Evolutionary conservation across 2,888 invertebrate species (phyloP).

Genomic region (Phortica magna): DNA sequence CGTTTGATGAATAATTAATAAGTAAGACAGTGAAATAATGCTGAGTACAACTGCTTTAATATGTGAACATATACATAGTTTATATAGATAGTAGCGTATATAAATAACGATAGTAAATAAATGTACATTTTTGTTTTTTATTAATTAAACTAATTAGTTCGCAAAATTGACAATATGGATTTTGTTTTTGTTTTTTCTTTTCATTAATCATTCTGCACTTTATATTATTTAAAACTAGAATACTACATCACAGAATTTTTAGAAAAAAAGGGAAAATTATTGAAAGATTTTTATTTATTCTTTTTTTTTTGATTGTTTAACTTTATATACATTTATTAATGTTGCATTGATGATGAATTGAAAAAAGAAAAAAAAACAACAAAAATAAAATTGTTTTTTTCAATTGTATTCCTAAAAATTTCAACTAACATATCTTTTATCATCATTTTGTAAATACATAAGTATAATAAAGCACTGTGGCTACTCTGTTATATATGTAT

Average conservation of each 20-base stretch:
- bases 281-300: slow-evolving; percentile 49
- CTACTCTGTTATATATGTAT: slow-evolving; percentile 40
- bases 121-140: background rate
- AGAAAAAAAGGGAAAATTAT: slow-evolving; percentile 62
- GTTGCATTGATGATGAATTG: background rate
- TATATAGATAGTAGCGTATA: background rate
- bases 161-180: background rate
- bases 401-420: no score
- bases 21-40: background rate
- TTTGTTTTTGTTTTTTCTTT: background rate
- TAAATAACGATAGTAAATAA: background rate
- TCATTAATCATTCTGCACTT: slow-evolving; percentile 9
- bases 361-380: no score
- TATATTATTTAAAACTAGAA: slow-evolving; percentile 70
- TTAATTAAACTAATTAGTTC: slow-evolving; percentile 12
- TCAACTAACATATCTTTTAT: no score
- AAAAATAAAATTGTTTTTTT: no score
- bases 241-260: slow-evolving; percentile 74
- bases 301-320: slow-evolving; percentile 20
- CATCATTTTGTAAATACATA: no score
- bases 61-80: background rate
- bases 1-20: no score
- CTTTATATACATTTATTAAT: slow-evolving; percentile 47
- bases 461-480: background rate
- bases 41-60: background rate